Conservation (phyloP, 2,888 invertebrate species). For the Tetragonula carbonaria region DNA sequence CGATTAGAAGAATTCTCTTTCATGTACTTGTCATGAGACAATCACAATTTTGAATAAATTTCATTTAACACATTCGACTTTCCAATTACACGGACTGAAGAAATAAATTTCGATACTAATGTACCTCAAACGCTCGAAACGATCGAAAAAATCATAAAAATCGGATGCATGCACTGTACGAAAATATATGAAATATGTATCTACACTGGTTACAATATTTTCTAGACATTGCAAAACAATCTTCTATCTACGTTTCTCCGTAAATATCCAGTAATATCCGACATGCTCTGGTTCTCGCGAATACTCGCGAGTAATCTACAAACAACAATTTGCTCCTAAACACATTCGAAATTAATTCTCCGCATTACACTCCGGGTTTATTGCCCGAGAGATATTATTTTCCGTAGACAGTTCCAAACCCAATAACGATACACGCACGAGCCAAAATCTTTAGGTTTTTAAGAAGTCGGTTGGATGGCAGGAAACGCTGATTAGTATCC, state of each 20-base stretch:
- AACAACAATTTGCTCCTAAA: background rate
- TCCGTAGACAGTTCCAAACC: background rate
- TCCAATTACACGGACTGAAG: too few relatives aligned
- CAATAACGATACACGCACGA: background rate
- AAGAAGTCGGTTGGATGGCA: slow-evolving; percentile 43
- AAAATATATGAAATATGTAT: too few relatives aligned
- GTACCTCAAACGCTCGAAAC: too few relatives aligned
- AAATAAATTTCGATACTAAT: too few relatives aligned
- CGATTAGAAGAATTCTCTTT: background rate
- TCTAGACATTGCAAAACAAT: too few relatives aligned
- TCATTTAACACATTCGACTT: too few relatives aligned
- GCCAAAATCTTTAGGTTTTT: slow-evolving; percentile 33
- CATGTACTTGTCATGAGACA: background rate
- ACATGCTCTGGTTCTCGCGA: too few relatives aligned
- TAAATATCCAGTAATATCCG: too few relatives aligned
- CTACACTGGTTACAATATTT: too few relatives aligned
- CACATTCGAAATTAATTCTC: background rate
- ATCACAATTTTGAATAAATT: background rate
- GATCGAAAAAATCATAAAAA: too few relatives aligned
- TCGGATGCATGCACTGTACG: too few relatives aligned
- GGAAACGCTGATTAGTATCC: slow-evolving; percentile 80
- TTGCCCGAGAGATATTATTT: background rate
- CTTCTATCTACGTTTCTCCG: too few relatives aligned
- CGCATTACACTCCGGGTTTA: background rate
- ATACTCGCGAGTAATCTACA: background rate